A percentile compares a stretch with the other conserved stretches of the same genome.
phyloP scores from a whole-genome alignment of 2,888 invertebrate species.

The Plebejus anna region DNA sequence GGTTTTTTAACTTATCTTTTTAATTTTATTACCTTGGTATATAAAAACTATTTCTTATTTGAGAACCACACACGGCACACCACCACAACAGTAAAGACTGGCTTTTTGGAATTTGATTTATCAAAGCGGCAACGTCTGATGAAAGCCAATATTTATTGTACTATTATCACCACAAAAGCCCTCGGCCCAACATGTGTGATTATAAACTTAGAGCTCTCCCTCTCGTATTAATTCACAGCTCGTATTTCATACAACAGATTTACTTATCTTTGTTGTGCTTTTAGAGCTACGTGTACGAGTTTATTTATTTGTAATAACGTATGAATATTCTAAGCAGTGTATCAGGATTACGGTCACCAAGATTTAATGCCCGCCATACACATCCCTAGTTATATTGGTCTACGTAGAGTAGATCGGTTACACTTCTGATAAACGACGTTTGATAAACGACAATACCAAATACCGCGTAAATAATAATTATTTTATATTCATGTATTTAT shows the following conservation, averaged over 20 bases:
- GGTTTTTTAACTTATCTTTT: not conserved
- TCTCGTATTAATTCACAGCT: constrained; percentile 29
- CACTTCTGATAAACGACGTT: no score
- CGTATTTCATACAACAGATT: constrained; percentile 17
- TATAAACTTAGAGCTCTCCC: constrained; percentile 40
- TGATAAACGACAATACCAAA: no score
- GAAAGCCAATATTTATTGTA: constrained; percentile 42
- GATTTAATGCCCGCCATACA: not conserved
- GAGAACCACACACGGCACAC: not conserved
- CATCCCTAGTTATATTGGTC: not conserved
- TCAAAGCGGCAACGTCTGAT: constrained; percentile 28
- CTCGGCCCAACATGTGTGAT: constrained; percentile 42
- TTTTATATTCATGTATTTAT: no score
- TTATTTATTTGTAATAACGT: constrained; percentile 10
- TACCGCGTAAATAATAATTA: no score
- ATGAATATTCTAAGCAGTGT: constrained; percentile 14
- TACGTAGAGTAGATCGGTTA: not conserved
- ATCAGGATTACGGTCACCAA: not conserved
- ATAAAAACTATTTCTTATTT: not conserved
- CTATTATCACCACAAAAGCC: constrained; percentile 46
- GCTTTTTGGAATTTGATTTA: not conserved
- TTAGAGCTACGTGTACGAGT: not conserved
- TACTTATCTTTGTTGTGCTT: constrained; percentile 27
- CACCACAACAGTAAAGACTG: not conserved
- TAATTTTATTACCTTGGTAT: not conserved